Conservation (phyloP, 2,113 vertebrate genomes). For the Pelecanus crispus region DNA sequence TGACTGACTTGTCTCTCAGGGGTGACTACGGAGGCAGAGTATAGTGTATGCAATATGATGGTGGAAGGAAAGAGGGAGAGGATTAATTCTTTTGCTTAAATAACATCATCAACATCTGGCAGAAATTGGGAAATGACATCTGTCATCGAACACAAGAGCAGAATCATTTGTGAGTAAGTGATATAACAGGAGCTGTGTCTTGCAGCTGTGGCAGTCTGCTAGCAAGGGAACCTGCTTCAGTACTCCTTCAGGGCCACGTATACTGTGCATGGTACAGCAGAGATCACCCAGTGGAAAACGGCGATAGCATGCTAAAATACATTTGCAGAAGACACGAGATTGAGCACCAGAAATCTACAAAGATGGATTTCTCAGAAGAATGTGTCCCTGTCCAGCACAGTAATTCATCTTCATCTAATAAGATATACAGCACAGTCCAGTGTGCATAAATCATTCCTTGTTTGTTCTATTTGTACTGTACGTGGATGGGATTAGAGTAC, state of each 20-base stretch:
- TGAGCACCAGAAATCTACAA: not conserved
- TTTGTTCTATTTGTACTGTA: slow-evolving; percentile 4
- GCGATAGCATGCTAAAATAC: not conserved
- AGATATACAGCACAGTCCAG: not conserved
- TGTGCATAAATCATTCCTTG: slow-evolving; percentile 21
- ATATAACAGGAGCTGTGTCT: not conserved
- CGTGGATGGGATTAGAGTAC: not conserved
- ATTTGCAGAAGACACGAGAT: not conserved
- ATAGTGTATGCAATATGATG: not conserved
- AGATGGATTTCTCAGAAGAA: slow-evolving; percentile 26
- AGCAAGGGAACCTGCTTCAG: not conserved
- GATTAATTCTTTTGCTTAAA: not conserved
- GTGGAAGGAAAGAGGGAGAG: not conserved
- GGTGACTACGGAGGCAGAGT: not conserved
- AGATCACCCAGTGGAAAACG: not conserved
- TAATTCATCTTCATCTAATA: slow-evolving; percentile 36
- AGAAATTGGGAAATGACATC: not conserved
- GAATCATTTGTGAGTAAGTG: not conserved
- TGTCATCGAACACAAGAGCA: not conserved
- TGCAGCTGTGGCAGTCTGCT: not conserved
- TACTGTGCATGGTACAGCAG: not conserved
- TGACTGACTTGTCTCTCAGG: not conserved
- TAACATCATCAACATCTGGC: not conserved
- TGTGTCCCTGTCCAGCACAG: not conserved
- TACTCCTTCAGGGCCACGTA: not conserved